Conservation (phyloP, 2,888 invertebrate genomes). For the Cryptops parisi region DNA sequence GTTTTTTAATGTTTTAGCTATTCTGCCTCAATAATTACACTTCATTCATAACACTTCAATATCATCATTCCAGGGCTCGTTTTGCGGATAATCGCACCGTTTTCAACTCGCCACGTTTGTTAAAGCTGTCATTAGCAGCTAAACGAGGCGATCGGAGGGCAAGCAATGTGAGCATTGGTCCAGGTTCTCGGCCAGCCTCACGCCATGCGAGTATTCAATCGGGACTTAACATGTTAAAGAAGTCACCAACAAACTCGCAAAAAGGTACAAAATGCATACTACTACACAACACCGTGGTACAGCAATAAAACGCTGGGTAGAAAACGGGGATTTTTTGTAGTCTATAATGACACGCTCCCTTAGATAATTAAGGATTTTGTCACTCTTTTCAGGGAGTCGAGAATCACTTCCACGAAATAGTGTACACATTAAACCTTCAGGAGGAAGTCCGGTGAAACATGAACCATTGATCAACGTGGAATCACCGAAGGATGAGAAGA, state of each 20-base stretch:
- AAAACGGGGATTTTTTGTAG: too few species aligned
- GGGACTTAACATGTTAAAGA: constrained; percentile 16
- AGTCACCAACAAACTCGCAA: constrained; percentile 16
- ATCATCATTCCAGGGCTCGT: constrained; percentile 52
- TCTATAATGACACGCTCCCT: too few species aligned
- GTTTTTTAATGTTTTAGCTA: too few species aligned
- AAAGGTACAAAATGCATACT: constrained; percentile 3
- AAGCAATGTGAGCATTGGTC: constrained; percentile 7
- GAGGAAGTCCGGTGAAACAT: not conserved
- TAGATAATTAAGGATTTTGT: too few species aligned
- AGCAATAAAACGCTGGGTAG: too few species aligned
- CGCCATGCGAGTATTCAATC: constrained; percentile 18
- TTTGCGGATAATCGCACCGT: constrained; percentile 85
- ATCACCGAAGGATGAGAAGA: not conserved
- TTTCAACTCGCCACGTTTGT: constrained; percentile 82
- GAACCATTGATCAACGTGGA: not conserved
- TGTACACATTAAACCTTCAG: not conserved
- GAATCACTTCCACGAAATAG: not conserved
- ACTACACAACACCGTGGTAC: too few species aligned
- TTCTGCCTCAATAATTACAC: too few species aligned
- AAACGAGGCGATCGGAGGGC: constrained; percentile 12
- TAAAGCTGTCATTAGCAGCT: constrained; percentile 48
- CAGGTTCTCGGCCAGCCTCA: constrained; percentile 12
- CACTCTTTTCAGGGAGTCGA: not conserved
- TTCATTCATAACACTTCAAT: too few species aligned